Percentiles rank a stretch among this genome's conserved stretches.
Conservation (phyloP, 2,888 invertebrate genomes). For the Limenitis camilla region DNA sequence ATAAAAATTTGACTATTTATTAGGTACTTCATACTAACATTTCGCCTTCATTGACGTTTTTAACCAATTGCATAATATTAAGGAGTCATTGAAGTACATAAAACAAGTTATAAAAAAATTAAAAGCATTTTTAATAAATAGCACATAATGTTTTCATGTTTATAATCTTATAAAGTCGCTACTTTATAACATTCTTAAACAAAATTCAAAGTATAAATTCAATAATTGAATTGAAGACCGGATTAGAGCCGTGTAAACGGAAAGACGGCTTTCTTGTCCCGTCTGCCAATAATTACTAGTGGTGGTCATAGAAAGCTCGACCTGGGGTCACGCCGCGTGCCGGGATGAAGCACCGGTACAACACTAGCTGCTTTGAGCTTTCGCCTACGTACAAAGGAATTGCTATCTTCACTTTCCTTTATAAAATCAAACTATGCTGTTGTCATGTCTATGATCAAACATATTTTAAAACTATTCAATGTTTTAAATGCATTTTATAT, state of each 20-base stretch:
- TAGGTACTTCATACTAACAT: no score
- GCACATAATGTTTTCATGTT: no score
- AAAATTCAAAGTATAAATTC: conserved; percentile 12
- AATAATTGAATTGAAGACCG: conserved; percentile 26
- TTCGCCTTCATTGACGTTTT: no score
- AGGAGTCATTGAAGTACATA: no score
- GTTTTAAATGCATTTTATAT: not conserved
- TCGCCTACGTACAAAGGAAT: conserved; percentile 17
- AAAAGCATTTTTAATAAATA: no score
- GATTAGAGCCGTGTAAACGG: conserved; percentile 20
- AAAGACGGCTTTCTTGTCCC: conserved; percentile 24
- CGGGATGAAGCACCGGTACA: conserved; percentile 25
- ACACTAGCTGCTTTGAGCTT: conserved; percentile 16
- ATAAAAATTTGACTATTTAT: no score
- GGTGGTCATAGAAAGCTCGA: conserved; percentile 61
- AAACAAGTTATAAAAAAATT: no score
- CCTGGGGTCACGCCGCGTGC: conserved; percentile 43
- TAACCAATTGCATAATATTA: no score
- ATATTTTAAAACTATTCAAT: not conserved
- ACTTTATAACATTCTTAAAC: conserved; percentile 13
- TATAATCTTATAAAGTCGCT: conserved; percentile 3
- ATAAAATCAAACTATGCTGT: conserved; percentile 6
- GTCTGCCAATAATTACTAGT: conserved; percentile 44
- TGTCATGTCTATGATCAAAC: conserved; percentile 8
- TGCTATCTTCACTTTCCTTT: conserved; percentile 20